phyloP scores from a whole-genome alignment of 2,888 invertebrate genomes.

The Agonopterix heracliana region DNA sequence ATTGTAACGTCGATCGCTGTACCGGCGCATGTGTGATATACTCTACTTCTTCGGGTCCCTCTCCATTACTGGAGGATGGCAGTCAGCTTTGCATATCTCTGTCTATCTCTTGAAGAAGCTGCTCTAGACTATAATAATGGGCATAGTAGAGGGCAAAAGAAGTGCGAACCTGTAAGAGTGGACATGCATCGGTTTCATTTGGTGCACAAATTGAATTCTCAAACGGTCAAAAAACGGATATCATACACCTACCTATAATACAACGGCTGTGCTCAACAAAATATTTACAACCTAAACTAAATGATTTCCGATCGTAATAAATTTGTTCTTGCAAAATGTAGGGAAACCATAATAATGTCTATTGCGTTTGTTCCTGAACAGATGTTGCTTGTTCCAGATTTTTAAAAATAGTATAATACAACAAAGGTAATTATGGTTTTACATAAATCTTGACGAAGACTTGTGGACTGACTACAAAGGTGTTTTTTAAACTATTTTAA shows the following conservation, averaged over 20 bases:
- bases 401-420: conserved; percentile 39
- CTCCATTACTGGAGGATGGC: too few relatives aligned
- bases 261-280: conserved; percentile 17
- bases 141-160: too few relatives aligned
- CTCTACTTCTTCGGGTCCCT: too few relatives aligned
- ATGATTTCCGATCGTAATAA: conserved; percentile 60
- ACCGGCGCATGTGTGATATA: too few relatives aligned
- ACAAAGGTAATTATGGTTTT: conserved; percentile 11
- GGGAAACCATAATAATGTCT: conserved; percentile 41
- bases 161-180: too few relatives aligned
- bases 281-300: conserved; percentile 39
- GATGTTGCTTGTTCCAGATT: conserved; percentile 47
- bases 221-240: too few relatives aligned
- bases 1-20: too few relatives aligned
- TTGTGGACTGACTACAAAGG: conserved; percentile 11
- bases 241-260: conserved; percentile 5
- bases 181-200: too few relatives aligned
- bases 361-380: conserved; percentile 43
- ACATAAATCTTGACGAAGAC: conserved; percentile 5
- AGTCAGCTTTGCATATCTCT: too few relatives aligned
- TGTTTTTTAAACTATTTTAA: conserved; percentile 4
- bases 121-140: too few relatives aligned
- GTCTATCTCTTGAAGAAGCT: too few relatives aligned
- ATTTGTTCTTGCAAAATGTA: conserved; percentile 36
- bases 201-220: too few relatives aligned